Percentiles rank a stretch among this genome's conserved stretches.
Conservation (phyloP, 2,888 invertebrate genomes). For the Eilema depressum region DNA sequence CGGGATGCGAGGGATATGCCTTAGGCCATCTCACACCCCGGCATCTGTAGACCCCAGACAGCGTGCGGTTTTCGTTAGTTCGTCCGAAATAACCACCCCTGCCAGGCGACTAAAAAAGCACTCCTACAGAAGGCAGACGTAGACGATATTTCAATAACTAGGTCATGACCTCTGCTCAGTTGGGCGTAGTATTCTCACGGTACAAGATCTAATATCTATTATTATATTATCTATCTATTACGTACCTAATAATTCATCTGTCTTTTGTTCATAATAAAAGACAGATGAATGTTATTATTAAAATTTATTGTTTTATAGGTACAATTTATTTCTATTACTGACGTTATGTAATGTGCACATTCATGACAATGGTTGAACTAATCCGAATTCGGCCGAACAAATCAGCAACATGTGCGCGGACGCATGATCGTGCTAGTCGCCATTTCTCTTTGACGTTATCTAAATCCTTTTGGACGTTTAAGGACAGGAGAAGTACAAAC, state of each 20-base stretch:
- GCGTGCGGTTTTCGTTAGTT: no score
- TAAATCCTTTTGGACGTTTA: conserved; percentile 4
- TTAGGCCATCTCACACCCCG: no score
- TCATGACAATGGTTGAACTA: conserved; percentile 14
- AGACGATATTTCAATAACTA: not conserved
- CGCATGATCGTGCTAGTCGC: conserved; percentile 23
- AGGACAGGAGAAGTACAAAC: conserved; percentile 3
- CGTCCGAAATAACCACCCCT: no score
- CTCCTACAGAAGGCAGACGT: no score
- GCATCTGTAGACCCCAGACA: no score
- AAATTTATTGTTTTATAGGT: not conserved
- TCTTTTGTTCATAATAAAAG: not conserved
- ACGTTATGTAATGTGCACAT: not conserved
- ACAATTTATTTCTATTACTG: not conserved
- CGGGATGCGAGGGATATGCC: no score
- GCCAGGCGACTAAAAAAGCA: no score
- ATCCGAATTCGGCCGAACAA: conserved; percentile 14
- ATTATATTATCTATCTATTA: not conserved
- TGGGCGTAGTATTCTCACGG: not conserved
- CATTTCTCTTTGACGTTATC: conserved; percentile 15
- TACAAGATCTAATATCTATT: not conserved
- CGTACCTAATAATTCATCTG: no score
- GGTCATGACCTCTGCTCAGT: not conserved
- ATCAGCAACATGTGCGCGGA: conserved; percentile 9
- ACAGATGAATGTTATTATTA: not conserved